phyloP scores from a whole-genome alignment of 1,140 invertebrate species.

The Bicyclus anynana region DNA sequence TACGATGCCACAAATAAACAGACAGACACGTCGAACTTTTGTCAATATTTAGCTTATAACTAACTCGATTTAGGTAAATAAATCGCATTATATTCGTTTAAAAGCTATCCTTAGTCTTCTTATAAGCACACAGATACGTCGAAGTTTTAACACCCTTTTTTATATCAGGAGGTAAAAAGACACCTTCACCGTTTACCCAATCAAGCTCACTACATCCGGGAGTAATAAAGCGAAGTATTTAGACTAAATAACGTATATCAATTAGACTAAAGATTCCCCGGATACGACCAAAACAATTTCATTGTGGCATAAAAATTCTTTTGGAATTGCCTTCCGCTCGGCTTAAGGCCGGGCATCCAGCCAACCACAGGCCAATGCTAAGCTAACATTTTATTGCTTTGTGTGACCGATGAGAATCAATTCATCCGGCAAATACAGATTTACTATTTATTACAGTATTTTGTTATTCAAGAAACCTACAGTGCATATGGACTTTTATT shows the following conservation, averaged over 20 bases:
- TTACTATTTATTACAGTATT: no score
- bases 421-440: background rate
- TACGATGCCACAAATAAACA: no score
- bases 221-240: background rate
- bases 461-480: no score
- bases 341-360: background rate
- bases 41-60: no score
- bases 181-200: background rate
- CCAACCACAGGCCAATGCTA: background rate
- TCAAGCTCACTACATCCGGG: background rate
- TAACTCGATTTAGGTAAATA: no score
- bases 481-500: no score
- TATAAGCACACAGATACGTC: no score
- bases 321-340: constrained; percentile 1
- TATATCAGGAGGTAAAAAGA: background rate
- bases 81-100: no score
- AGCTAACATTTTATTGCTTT: background rate
- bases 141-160: no score
- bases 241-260: background rate
- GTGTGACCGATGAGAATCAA: background rate
- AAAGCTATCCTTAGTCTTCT: no score
- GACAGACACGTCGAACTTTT: no score
- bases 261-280: background rate
- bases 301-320: constrained; percentile 9
- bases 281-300: constrained; percentile 4